Conservation (phyloP, 2,113 vertebrate species). For the Poeciliopsis prolifica region DNA sequence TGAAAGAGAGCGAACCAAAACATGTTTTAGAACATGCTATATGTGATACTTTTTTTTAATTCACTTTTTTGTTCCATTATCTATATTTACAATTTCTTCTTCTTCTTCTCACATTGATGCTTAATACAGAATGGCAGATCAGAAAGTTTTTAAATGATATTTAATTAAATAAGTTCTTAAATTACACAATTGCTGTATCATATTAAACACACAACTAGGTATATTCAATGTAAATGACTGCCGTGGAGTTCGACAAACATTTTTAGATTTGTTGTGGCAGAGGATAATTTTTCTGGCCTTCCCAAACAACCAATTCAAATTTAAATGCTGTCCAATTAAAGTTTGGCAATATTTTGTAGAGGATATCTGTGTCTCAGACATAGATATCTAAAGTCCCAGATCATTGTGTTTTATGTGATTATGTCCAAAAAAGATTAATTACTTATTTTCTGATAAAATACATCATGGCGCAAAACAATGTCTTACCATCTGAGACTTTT, state of each 20-base stretch:
- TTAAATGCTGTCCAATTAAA: neutral
- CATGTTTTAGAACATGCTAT: neutral
- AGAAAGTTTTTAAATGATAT: too few relatives aligned
- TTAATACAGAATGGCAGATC: neutral
- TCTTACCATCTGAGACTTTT: constrained; percentile 1
- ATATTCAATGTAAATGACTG: neutral
- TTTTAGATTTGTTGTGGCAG: neutral
- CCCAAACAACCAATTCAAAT: neutral
- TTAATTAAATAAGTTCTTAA: neutral
- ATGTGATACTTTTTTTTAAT: neutral
- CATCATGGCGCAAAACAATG: neutral
- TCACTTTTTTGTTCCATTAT: neutral
- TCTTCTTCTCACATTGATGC: neutral
- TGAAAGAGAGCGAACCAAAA: neutral
- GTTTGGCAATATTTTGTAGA: neutral
- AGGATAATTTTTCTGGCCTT: neutral
- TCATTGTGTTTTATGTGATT: constrained; percentile 10
- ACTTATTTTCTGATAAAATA: constrained; percentile 17
- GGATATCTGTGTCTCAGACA: neutral
- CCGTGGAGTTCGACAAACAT: neutral
- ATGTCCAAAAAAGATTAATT: neutral
- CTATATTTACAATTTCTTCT: neutral
- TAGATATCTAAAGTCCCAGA: neutral
- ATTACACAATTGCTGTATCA: neutral
- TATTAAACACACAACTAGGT: neutral